Evolutionary conservation across 1,140 invertebrate species (phyloP).

Genomic region (Pseudomyrmex pallidus): DNA sequence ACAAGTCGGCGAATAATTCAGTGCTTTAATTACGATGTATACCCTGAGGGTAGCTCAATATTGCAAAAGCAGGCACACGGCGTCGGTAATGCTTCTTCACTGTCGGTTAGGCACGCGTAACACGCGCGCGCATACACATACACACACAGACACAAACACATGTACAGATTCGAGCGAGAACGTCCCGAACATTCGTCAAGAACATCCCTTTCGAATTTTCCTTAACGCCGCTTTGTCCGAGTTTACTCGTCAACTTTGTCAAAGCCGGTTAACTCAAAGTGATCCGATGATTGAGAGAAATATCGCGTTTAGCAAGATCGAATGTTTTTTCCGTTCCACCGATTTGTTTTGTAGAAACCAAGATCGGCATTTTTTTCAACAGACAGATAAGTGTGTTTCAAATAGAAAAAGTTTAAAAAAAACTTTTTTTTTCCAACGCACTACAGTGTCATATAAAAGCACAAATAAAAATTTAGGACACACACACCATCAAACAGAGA

Average conservation of each 20-base stretch:
- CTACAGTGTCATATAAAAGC: too few species aligned
- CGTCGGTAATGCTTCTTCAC: slow-evolving; percentile 71
- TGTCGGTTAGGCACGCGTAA: slow-evolving; percentile 70
- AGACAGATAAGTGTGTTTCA: not conserved
- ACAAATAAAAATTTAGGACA: too few species aligned
- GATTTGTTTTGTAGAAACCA: not conserved
- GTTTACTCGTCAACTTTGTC: slow-evolving; percentile 31
- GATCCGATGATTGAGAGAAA: slow-evolving; percentile 25
- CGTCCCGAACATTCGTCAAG: slow-evolving; percentile 56
- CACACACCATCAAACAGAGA: too few species aligned
- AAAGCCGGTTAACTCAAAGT: slow-evolving; percentile 23
- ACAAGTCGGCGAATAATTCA: slow-evolving; percentile 81
- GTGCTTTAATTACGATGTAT: slow-evolving; percentile 80
- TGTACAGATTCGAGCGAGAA: slow-evolving; percentile 64
- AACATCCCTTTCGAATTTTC: slow-evolving; percentile 54
- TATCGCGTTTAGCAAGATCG: slow-evolving; percentile 10
- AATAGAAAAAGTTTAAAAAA: too few species aligned
- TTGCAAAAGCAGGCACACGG: slow-evolving; percentile 68
- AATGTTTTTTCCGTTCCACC: not conserved
- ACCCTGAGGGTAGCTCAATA: slow-evolving; percentile 78
- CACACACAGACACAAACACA: not conserved
- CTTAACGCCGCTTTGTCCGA: slow-evolving; percentile 14
- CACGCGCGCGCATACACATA: not conserved
- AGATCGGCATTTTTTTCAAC: not conserved
- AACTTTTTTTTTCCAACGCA: too few species aligned